Evolutionary conservation across 1,140 invertebrate genomes (phyloP).

Genomic region (Notospermus geniculatus): DNA sequence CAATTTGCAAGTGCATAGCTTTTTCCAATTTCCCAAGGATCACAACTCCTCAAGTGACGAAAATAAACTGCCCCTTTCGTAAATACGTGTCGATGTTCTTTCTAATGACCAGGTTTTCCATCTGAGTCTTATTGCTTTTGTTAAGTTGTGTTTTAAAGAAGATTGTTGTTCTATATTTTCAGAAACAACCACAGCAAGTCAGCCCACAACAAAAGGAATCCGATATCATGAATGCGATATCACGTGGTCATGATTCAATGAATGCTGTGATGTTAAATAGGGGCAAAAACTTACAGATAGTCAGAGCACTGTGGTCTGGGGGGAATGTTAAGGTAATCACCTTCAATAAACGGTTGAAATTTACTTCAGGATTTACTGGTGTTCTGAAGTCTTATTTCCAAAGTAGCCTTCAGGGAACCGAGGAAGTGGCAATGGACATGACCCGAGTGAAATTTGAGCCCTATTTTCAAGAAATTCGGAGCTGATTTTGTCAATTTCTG

Average conservation of each 20-base stretch:
- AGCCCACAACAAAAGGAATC: constrained; percentile 56
- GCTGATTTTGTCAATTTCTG: background rate
- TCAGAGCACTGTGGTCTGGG: constrained; percentile 68
- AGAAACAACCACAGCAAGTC: background rate
- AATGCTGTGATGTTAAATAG: constrained; percentile 73
- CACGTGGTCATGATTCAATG: constrained; percentile 78
- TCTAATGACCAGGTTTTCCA: too few relatives aligned
- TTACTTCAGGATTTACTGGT: too few relatives aligned
- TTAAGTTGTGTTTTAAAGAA: background rate
- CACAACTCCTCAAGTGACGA: too few relatives aligned
- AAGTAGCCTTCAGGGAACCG: too few relatives aligned
- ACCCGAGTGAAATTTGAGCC: too few relatives aligned
- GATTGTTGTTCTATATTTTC: background rate
- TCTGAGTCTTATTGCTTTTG: background rate
- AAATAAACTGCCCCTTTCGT: too few relatives aligned
- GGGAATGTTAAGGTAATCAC: constrained; percentile 68
- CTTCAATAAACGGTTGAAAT: constrained; percentile 17
- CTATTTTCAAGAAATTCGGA: too few relatives aligned
- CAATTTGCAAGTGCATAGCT: too few relatives aligned
- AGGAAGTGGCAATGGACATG: too few relatives aligned
- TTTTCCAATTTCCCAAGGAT: too few relatives aligned
- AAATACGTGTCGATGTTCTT: too few relatives aligned
- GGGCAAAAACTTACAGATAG: constrained; percentile 73
- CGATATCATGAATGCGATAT: constrained; percentile 75
- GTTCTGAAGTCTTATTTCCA: too few relatives aligned